Conservation (phyloP, 1,140 invertebrate genomes). For the Myzus persicae region DNA sequence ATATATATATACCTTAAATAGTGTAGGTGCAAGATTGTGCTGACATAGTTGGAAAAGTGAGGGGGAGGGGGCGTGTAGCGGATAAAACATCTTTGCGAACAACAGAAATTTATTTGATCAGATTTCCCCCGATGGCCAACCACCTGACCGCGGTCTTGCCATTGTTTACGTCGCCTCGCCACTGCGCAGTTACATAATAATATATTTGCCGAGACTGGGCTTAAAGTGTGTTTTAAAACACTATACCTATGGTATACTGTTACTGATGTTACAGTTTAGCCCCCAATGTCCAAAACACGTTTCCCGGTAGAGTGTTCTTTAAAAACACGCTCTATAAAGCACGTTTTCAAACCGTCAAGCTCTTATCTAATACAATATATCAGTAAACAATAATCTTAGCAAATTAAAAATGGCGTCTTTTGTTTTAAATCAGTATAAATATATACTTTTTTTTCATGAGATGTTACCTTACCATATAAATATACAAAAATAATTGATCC, state of each 20-base stretch:
- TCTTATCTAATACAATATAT: background rate
- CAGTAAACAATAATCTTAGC: background rate
- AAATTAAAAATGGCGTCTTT: background rate
- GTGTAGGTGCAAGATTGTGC: background rate
- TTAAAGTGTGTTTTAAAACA: background rate
- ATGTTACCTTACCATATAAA: background rate
- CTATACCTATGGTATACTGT: background rate
- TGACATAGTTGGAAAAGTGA: background rate
- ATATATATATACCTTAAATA: background rate
- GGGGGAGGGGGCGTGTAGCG: background rate
- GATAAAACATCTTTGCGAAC: background rate
- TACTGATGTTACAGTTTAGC: background rate
- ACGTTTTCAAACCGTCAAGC: background rate
- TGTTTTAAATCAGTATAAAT: background rate
- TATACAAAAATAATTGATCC: background rate
- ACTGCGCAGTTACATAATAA: background rate
- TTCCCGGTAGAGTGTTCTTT: background rate
- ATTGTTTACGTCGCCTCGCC: background rate
- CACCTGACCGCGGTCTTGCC: background rate
- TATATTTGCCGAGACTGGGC: background rate
- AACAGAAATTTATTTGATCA: conserved; percentile 42
- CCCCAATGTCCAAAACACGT: background rate
- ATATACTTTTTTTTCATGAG: background rate
- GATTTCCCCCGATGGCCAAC: background rate
- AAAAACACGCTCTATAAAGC: background rate